Base-by-base conservation (phyloP, 2,888 invertebrate genomes). In the Meteorus cinctellus region DNA sequence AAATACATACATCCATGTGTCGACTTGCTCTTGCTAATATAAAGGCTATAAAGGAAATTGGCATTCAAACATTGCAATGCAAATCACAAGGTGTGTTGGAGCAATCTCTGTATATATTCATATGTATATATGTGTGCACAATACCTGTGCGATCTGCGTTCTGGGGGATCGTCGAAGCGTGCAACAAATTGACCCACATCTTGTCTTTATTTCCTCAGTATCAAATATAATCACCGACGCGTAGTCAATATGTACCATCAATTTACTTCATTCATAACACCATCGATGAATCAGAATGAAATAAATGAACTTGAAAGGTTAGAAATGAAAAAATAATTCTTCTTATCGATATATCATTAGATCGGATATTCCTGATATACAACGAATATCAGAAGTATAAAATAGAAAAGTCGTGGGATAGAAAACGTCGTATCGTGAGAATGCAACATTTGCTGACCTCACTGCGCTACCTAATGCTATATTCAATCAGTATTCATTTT, bases 111-210 rank as follows among this genome's bases (percentile, higher is more conserved):
- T 48, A 14, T 48, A n/a, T n/a, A 45, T 48, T n/a, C 48, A 48
- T 12, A 12, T 68, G 14, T 29, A 51, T 31, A 51, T 16, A 29
- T 27, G 31, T 51, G 10, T n/a, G 14, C 29, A 59, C 27, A 59
- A 10, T 45, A 27, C 55, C 16, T 55, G 19, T 55, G 55, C 10
- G 24, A 55, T 62, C 24, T 45, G 75, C 76, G 77, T 77, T 79
- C 76, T 75, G 72, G 19, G 67, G 74, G 77, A 78, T 79, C 78
- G 72, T 70, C 72, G 76, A 77, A 78, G 75, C 79, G 79, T 79
- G 74, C 55, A 77, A 55, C 75, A 77, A 77, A 80, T 81, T 81
- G 81, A 81, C 81, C 81, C 78, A 81, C 77, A 79, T 81, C 75
- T 79, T 62, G 70, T 73, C 66, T 75, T 76, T 73, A 77, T 75